Percentiles rank a stretch among this genome's conserved stretches.
These are phyloP conservation scores for Euura saliciscinereae DNA, from an alignment of 1,140 invertebrate species.

Conservation along the genomic window DNA sequence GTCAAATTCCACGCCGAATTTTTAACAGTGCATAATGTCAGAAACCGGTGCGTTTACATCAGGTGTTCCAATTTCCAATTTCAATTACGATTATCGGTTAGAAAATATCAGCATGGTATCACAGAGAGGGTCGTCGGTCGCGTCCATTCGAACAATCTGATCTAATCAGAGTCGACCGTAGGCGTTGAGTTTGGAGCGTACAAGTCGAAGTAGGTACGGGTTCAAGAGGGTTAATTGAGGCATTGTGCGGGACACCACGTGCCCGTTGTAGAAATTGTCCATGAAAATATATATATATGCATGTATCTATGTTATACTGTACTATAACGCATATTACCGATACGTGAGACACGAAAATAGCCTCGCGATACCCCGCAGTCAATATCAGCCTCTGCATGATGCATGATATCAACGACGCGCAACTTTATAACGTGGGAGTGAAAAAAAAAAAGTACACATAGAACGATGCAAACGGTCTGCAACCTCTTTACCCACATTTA, in stretches of 20 bases:
- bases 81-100: too few relatives aligned
- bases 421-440: neutral
- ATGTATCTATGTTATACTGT: too few relatives aligned
- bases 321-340: neutral
- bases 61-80: too few relatives aligned
- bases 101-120: too few relatives aligned
- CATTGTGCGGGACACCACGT: neutral
- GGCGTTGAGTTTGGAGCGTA: neutral
- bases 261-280: neutral
- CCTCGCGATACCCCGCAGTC: neutral
- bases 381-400: neutral
- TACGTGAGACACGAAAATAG: neutral
- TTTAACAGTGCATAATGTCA: too few relatives aligned
- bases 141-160: neutral
- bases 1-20: too few relatives aligned
- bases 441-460: neutral
- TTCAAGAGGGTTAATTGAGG: conserved; percentile 1
- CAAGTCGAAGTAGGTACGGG: neutral
- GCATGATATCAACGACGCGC: neutral
- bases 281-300: neutral
- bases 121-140: too few relatives aligned
- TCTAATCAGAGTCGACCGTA: neutral
- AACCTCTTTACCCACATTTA: too few relatives aligned
- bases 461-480: too few relatives aligned
- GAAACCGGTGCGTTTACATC: too few relatives aligned